Evolutionary conservation across 2,888 invertebrate genomes (phyloP).

Genomic region (Cenopis cana): DNA sequence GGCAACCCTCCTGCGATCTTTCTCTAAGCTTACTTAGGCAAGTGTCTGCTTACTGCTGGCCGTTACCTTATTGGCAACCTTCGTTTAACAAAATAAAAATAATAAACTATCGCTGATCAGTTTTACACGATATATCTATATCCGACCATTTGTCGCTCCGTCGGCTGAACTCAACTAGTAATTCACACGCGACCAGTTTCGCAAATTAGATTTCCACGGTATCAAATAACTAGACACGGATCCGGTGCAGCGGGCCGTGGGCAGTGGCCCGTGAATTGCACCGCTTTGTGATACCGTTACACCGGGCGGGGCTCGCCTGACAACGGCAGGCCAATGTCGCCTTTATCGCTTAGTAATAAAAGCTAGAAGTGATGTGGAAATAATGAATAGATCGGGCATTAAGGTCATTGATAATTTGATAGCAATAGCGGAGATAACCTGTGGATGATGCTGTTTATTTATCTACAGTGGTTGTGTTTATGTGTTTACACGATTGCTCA

Average conservation of each 20-base stretch:
- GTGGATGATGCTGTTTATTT: not conserved
- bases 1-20: too few species aligned
- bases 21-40: too few species aligned
- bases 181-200: conserved; percentile 20
- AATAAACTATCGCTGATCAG: too few species aligned
- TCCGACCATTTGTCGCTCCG: not conserved
- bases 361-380: conserved; percentile 29
- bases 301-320: conserved; percentile 2
- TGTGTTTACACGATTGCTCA: too few species aligned
- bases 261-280: conserved; percentile 64
- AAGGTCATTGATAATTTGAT: conserved; percentile 41
- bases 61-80: too few species aligned
- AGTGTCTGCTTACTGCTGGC: too few species aligned
- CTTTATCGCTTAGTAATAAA: conserved; percentile 9
- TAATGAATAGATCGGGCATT: conserved; percentile 38
- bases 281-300: conserved; percentile 56
- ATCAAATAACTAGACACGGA: conserved; percentile 47
- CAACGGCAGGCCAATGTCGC: not conserved
- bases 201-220: conserved; percentile 27
- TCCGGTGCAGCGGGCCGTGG: conserved; percentile 57
- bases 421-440: conserved; percentile 20
- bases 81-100: too few species aligned
- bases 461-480: not conserved
- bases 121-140: too few species aligned
- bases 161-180: not conserved